phyloP scores from a whole-genome alignment of 1,140 invertebrate species.

The Apis dorsata region DNA sequence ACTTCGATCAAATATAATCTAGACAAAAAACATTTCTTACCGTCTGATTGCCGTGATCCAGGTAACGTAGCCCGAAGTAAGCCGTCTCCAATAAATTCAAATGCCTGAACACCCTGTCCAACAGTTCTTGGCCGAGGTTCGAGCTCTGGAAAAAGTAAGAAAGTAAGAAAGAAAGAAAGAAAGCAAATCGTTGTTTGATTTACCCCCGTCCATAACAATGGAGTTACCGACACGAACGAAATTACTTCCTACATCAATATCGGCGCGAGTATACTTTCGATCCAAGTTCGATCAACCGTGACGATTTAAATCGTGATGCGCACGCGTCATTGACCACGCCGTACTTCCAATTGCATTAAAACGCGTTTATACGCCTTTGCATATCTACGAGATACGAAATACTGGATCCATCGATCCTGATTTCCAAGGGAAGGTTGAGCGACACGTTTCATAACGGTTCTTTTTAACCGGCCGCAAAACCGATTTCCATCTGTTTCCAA shows the following conservation, averaged over 20 bases:
- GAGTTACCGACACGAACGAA: background rate
- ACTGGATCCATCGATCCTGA: slow-evolving; percentile 6
- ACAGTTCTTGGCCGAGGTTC: slow-evolving; percentile 89
- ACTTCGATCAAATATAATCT: background rate
- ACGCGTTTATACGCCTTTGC: slow-evolving; percentile 15
- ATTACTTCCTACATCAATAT: slow-evolving; percentile 39
- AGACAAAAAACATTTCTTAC: slow-evolving; percentile 80
- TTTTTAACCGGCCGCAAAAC: background rate
- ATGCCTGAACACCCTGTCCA: slow-evolving; percentile 93
- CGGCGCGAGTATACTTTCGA: background rate
- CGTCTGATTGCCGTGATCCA: slow-evolving; percentile 93
- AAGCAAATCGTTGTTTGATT: slow-evolving; percentile 70
- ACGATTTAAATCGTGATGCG: slow-evolving; percentile 49
- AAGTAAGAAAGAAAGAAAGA: slow-evolving; percentile 73
- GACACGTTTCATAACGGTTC: slow-evolving; percentile 43
- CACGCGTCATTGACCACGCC: slow-evolving; percentile 54
- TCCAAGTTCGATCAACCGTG: slow-evolving; percentile 42
- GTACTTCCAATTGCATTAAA: slow-evolving; percentile 15
- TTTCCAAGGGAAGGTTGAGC: slow-evolving; percentile 14
- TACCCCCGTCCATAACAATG: slow-evolving; percentile 4
- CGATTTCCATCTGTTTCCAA: slow-evolving; percentile 19
- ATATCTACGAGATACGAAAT: no score
- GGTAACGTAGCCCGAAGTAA: slow-evolving; percentile 94
- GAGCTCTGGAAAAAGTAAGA: slow-evolving; percentile 89
- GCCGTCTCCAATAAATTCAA: slow-evolving; percentile 95